phyloP scores from a whole-genome alignment of 2,113 vertebrate genomes.

The Tachuris rubrigastra region DNA sequence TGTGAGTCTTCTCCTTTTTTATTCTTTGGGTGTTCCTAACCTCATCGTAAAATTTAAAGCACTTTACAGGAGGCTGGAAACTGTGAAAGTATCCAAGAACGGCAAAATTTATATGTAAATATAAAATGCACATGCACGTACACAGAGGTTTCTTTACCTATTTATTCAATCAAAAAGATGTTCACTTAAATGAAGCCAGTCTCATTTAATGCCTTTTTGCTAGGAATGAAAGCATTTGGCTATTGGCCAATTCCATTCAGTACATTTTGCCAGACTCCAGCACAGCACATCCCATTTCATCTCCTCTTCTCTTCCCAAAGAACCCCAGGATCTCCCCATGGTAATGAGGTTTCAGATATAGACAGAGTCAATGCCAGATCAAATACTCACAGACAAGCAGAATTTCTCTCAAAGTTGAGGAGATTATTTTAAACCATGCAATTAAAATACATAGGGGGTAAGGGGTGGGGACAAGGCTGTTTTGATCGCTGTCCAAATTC shows the following conservation, averaged over 20 bases:
- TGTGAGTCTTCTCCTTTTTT: not conserved
- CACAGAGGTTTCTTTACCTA: not conserved
- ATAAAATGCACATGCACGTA: not conserved
- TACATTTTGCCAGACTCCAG: not conserved
- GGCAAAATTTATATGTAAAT: not conserved
- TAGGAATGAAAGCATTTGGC: constrained; percentile 24
- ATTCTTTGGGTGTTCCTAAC: not conserved
- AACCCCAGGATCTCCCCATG: not conserved
- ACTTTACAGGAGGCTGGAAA: not conserved
- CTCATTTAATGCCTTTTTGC: constrained; percentile 16
- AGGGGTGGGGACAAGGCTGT: not conserved
- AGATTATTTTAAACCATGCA: not conserved
- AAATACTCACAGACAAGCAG: not conserved
- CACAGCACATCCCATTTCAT: not conserved
- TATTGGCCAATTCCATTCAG: not conserved
- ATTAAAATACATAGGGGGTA: not conserved
- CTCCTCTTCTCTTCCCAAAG: not conserved
- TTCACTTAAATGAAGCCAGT: not conserved
- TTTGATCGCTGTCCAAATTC: not conserved
- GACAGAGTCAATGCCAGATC: not conserved
- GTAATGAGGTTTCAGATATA: not conserved
- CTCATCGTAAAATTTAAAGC: not conserved
- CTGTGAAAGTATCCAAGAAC: constrained; percentile 1
- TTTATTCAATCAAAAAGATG: not conserved
- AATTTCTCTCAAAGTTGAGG: not conserved